Evolutionary conservation across 2,888 invertebrate species (phyloP).

Genomic region (Calameuta idolon): DNA sequence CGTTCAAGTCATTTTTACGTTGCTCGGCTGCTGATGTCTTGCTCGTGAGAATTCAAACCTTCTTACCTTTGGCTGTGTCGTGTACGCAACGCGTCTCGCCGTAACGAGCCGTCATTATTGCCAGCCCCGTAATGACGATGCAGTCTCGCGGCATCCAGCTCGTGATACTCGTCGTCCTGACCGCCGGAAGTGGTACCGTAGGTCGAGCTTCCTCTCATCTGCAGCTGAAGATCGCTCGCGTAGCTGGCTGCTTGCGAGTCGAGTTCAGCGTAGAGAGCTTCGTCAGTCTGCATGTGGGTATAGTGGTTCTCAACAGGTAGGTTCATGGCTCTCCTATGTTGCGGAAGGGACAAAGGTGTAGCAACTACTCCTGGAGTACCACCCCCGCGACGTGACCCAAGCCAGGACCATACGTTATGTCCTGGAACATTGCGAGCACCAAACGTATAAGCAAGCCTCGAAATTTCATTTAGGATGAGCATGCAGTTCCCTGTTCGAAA

Average conservation of each 20-base stretch:
- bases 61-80: constrained; percentile 63
- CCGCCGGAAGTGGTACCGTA: constrained; percentile 59
- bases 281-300: constrained; percentile 78
- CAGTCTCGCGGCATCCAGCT: constrained; percentile 62
- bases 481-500: neutral
- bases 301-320: constrained; percentile 77
- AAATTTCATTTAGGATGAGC: constrained; percentile 3
- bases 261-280: constrained; percentile 78
- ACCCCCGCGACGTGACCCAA: constrained; percentile 63
- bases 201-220: constrained; percentile 57
- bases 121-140: constrained; percentile 62
- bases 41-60: neutral
- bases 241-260: constrained; percentile 72
- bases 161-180: constrained; percentile 63
- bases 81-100: constrained; percentile 55
- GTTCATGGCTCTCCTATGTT: constrained; percentile 62
- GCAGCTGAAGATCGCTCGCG: constrained; percentile 63
- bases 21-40: neutral
- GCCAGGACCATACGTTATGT: constrained; percentile 66
- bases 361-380: constrained; percentile 63
- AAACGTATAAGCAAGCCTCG: constrained; percentile 5
- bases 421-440: constrained; percentile 39
- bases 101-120: constrained; percentile 52
- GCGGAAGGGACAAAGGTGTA: constrained; percentile 62
- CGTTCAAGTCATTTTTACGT: neutral